Percentiles rank a stretch among this genome's conserved stretches.
phyloP scores from a whole-genome alignment of 2,113 vertebrate genomes.

The Spermophilus dauricus region DNA sequence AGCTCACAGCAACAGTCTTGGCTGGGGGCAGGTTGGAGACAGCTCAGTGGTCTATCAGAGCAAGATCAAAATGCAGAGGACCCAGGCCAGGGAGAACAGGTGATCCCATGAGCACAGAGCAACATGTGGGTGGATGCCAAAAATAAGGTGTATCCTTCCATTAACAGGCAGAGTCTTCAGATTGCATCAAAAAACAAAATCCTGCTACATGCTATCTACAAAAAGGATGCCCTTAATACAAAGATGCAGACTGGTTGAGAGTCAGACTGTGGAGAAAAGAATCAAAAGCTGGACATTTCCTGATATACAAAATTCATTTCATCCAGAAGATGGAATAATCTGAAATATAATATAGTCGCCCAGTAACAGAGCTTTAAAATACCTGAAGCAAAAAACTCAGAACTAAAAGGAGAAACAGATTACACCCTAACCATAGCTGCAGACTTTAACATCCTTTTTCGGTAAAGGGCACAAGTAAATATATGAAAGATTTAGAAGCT shows the following conservation, averaged over 20 bases:
- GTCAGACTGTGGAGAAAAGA: not conserved
- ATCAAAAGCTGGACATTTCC: not conserved
- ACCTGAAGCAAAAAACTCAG: not conserved
- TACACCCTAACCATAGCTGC: not conserved
- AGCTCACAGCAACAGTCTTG: not conserved
- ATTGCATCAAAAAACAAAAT: not conserved
- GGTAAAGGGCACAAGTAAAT: constrained; percentile 39
- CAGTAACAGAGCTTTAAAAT: not conserved
- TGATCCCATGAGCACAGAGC: not conserved
- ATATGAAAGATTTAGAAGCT: constrained; percentile 37
- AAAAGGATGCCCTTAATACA: not conserved
- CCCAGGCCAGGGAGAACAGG: not conserved
- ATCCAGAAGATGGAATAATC: not conserved
- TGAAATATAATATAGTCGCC: not conserved
- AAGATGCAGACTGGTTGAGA: not conserved
- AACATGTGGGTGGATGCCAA: too few relatives aligned
- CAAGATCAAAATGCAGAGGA: not conserved
- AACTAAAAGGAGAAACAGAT: not conserved
- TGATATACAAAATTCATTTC: not conserved
- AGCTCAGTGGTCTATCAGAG: not conserved
- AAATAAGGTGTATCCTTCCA: not conserved
- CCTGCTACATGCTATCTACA: not conserved
- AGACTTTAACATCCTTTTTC: not conserved
- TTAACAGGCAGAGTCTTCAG: not conserved
- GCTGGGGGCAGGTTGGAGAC: not conserved